phyloP scores from a whole-genome alignment of 2,797 vertebrate species.

The Scolopax bukidnonensis region DNA sequence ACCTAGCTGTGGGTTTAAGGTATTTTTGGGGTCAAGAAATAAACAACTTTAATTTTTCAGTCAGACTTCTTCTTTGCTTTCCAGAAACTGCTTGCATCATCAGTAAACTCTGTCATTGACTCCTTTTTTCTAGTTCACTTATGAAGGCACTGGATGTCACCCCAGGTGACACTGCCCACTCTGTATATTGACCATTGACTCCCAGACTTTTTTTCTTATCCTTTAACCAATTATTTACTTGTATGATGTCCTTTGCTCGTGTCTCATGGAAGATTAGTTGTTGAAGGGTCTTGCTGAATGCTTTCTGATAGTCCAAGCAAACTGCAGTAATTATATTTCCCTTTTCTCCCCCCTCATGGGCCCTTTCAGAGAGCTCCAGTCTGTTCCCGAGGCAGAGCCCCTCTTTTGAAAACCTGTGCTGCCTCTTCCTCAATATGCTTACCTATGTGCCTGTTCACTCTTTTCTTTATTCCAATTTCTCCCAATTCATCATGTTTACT shows the following conservation, averaged over 20 bases:
- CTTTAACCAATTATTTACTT: neutral
- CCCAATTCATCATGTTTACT: neutral
- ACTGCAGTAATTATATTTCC: neutral
- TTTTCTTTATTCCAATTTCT: neutral
- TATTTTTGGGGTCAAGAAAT: neutral
- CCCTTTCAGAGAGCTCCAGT: neutral
- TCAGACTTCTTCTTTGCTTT: neutral
- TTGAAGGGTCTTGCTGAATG: neutral
- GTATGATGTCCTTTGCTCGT: neutral
- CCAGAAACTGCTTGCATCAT: neutral
- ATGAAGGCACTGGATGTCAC: neutral
- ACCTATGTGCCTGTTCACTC: neutral
- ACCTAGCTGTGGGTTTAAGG: neutral
- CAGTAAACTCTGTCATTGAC: neutral
- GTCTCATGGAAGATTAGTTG: neutral
- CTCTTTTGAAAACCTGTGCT: neutral
- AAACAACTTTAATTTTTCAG: neutral
- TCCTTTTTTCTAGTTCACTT: neutral
- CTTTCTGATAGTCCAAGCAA: neutral
- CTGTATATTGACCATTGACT: neutral
- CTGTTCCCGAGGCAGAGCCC: neutral
- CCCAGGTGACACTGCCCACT: neutral
- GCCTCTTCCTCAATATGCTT: neutral
- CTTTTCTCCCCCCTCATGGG: neutral
- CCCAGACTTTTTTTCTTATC: neutral